These are phyloP conservation scores for Peribatodes rhomboidaria DNA, from an alignment of 2,888 invertebrate genomes.

Conservation along the genomic window DNA sequence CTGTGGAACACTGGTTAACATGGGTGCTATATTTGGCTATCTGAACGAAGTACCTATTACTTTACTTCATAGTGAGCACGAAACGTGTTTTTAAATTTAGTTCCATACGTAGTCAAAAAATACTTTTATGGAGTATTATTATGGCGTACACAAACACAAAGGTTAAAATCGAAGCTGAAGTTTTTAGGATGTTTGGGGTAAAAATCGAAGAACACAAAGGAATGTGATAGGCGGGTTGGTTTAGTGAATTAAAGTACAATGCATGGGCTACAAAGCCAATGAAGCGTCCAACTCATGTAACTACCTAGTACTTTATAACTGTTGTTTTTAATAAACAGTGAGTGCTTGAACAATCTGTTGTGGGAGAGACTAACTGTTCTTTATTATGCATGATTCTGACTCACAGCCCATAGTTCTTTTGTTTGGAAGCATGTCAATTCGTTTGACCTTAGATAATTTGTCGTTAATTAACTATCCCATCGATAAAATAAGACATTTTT, in stretches of 20 bases:
- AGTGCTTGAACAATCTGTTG: slow-evolving; percentile 47
- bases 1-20: not conserved
- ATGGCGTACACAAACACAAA: not conserved
- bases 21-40: not conserved
- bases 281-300: slow-evolving; percentile 36
- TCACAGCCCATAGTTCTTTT: slow-evolving; percentile 26
- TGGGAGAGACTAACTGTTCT: slow-evolving; percentile 56
- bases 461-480: too few species aligned
- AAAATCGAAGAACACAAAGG: not conserved
- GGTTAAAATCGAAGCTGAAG: not conserved
- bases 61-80: too few species aligned
- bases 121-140: too few species aligned
- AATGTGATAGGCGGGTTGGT: not conserved
- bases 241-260: not conserved
- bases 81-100: too few species aligned
- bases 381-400: slow-evolving; percentile 38
- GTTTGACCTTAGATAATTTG: slow-evolving; percentile 29
- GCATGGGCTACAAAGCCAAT: slow-evolving; percentile 23
- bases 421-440: slow-evolving; percentile 29
- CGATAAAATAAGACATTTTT: too few species aligned
- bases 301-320: slow-evolving; percentile 44
- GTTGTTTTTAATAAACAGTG: slow-evolving; percentile 45
- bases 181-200: not conserved
- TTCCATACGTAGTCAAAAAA: too few species aligned
- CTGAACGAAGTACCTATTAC: too few species aligned